These are phyloP conservation scores for Leucosticte australis DNA, from an alignment of 2,113 vertebrate species.

Conservation along the genomic window DNA sequence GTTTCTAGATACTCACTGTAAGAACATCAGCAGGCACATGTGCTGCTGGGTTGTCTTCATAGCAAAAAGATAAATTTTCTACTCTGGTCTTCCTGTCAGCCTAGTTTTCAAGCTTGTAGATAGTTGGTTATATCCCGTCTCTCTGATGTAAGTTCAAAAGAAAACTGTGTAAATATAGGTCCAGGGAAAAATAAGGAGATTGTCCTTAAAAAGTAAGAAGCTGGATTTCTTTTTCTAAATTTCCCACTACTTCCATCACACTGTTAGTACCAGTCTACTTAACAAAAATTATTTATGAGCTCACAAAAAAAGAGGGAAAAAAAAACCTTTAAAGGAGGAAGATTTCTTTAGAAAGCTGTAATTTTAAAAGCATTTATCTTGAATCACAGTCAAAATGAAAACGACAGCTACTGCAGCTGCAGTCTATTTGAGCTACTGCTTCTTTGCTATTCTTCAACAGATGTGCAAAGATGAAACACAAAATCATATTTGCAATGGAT, in stretches of 20 bases:
- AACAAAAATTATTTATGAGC: not conserved
- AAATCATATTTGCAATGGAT: slow-evolving; percentile 29
- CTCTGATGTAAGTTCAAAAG: not conserved
- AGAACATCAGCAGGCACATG: not conserved
- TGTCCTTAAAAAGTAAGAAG: not conserved
- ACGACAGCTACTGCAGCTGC: slow-evolving; percentile 33
- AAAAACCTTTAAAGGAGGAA: slow-evolving; percentile 26
- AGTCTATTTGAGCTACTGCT: slow-evolving; percentile 44
- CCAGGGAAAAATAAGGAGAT: not conserved
- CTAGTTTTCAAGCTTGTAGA: not conserved
- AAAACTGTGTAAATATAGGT: not conserved
- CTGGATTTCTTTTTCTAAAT: not conserved
- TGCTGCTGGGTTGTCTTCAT: not conserved
- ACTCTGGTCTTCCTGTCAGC: not conserved
- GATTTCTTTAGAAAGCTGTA: slow-evolving; percentile 37
- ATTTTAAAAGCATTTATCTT: slow-evolving; percentile 60
- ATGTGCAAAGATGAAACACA: slow-evolving; percentile 53
- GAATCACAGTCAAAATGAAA: slow-evolving; percentile 40
- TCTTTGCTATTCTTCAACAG: slow-evolving; percentile 41
- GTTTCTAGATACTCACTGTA: not conserved
- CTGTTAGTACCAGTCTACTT: not conserved
- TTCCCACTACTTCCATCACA: not conserved
- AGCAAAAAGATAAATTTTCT: not conserved
- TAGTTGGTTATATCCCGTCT: not conserved
- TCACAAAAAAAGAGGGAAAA: not conserved